Evolutionary conservation across 2,113 vertebrate species (phyloP), one percentile per base, ranked within the genome.

Genomic region (Grus americana): DNA sequence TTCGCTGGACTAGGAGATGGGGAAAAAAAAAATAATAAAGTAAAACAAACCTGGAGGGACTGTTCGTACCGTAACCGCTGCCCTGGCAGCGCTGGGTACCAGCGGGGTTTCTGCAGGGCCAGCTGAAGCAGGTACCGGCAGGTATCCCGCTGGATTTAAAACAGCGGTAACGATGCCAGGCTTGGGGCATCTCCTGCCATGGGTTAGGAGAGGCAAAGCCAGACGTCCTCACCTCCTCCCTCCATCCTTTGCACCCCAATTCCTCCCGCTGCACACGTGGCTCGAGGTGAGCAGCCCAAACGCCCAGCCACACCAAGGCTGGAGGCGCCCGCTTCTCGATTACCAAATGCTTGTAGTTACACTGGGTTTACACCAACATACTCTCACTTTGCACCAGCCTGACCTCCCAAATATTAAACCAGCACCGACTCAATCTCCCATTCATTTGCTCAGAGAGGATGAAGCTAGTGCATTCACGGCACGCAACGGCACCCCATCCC

Each of bases 361-460:
- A 5, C 29, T 12, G 38, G 34, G 44, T 27, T 84, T 58, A 36
- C 17, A 84, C 55, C 73, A 22, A 6, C 1, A 0, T 29, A 8
- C 49, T 15, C 34, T 47, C 36, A 8, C 38, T 15, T 68, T 34
- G n/a, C 66, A 40, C 27, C 14, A 12, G 7, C 26, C 46, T 19
- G 10, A 68, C 32, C 54, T 55, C 42, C 66, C 29, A 15, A 12
- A 21, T 3, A 10, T 22, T 50, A 58, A 20, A 65, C 0, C 52
- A 40, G 63, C 42, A 32, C 47, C 1, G 0, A n/a, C 17, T n/a
- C 65, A 9, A 19, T 7, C 18, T 30, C n/a, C 23, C 18, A 1
- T 19, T 21, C 52, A 49, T 18, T 11, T 24, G 29, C 71, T 49
- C 42, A 34, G 23, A 21, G 38, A 61, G 54, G 54, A 73, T 49